These are phyloP conservation scores for Graptemys geographica DNA, from an alignment of 2,797 vertebrate species.

Conservation along the genomic window DNA sequence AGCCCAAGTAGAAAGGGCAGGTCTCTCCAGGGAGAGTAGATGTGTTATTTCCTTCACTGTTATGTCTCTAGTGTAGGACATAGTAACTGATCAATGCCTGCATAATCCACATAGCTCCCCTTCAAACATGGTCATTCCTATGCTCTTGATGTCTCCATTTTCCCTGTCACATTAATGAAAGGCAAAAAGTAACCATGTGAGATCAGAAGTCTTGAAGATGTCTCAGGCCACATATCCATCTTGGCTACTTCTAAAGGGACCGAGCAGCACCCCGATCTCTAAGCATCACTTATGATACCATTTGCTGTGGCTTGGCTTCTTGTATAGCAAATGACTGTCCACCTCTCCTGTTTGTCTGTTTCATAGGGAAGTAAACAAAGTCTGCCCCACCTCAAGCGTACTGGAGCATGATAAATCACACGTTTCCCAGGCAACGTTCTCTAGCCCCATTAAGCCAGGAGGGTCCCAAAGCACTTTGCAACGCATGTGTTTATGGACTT, in stretches of 20 bases:
- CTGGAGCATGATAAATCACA: not conserved
- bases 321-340: not conserved
- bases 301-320: not conserved
- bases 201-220: not conserved
- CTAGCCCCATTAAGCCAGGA: not conserved
- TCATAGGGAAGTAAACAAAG: not conserved
- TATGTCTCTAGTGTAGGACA: not conserved
- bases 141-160: not conserved
- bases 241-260: not conserved
- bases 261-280: not conserved
- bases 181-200: not conserved
- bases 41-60: rapidly evolving
- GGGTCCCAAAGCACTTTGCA: not conserved
- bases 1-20: not conserved
- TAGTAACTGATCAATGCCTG: not conserved
- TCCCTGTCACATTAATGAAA: not conserved
- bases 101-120: not conserved
- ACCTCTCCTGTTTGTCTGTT: not conserved
- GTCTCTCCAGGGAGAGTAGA: not conserved
- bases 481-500: not conserved
- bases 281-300: not conserved
- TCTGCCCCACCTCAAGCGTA: not conserved
- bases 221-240: rapidly evolving
- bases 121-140: not conserved
- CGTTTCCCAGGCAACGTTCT: not conserved